phyloP scores from a whole-genome alignment of 2,113 vertebrate species.

The Archilochus colubris region DNA sequence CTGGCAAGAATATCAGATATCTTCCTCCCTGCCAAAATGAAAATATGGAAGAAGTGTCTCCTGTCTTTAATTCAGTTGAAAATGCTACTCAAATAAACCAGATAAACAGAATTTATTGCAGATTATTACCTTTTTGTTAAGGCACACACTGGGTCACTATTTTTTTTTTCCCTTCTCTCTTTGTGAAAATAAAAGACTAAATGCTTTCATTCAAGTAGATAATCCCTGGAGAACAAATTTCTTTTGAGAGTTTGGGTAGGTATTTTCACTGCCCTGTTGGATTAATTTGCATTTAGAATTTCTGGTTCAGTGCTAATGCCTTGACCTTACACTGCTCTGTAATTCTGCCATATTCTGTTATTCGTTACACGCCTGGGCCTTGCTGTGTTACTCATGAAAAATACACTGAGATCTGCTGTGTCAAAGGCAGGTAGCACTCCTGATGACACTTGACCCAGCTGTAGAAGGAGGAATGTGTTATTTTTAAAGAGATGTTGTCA shows the following conservation, averaged over 20 bases:
- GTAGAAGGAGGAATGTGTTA: neutral
- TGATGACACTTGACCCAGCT: neutral
- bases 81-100: neutral
- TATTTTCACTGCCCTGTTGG: neutral
- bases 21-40: neutral
- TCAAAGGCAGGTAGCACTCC: neutral
- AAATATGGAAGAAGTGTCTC: neutral
- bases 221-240: slow-evolving; percentile 1
- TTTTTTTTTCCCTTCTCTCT: neutral
- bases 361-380: neutral
- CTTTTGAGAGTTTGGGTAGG: neutral
- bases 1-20: neutral
- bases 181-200: neutral
- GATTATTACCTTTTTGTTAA: neutral
- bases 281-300: slow-evolving; percentile 48
- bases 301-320: neutral
- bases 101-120: neutral
- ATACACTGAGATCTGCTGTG: neutral
- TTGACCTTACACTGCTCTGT: neutral
- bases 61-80: neutral
- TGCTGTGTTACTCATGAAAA: neutral
- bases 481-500: slow-evolving; percentile 43
- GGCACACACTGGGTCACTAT: neutral
- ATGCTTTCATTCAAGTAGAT: neutral
- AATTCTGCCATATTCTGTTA: neutral